Evolutionary conservation across 2,113 vertebrate genomes (phyloP).

Genomic region (Corythoichthys intestinalis): DNA sequence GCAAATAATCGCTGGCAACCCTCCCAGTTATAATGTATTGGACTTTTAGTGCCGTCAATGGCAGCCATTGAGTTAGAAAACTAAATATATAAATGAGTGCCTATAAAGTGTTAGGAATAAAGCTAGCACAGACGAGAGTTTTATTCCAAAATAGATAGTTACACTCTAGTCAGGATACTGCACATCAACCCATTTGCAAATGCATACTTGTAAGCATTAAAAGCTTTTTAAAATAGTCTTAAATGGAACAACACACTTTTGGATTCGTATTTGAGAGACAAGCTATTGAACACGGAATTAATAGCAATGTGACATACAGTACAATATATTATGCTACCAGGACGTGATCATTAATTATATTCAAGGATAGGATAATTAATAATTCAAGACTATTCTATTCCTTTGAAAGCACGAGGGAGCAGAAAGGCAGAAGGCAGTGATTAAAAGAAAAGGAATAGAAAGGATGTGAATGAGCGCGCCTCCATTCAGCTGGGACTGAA

Average conservation of each 20-base stretch:
- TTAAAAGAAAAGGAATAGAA: slow-evolving; percentile 38
- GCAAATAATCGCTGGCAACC: no score
- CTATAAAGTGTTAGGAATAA: slow-evolving; percentile 11
- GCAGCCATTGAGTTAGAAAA: no score
- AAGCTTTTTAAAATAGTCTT: slow-evolving; percentile 35
- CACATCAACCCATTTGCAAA: slow-evolving; percentile 56
- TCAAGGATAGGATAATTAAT: slow-evolving; percentile 31
- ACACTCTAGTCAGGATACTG: slow-evolving; percentile 46
- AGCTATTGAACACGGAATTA: slow-evolving; percentile 38
- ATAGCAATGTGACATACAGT: slow-evolving; percentile 1
- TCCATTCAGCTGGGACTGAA: slow-evolving; percentile 29
- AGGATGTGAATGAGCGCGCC: slow-evolving; percentile 23
- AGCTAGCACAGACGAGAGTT: slow-evolving; percentile 16
- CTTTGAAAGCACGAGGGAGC: slow-evolving; percentile 16
- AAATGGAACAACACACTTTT: slow-evolving; percentile 33
- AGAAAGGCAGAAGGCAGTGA: slow-evolving; percentile 18
- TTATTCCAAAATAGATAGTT: slow-evolving; percentile 10
- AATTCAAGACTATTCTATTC: slow-evolving; percentile 20
- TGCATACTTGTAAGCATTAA: slow-evolving; percentile 39
- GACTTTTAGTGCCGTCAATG: no score
- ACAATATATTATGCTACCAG: neutral
- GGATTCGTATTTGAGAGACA: slow-evolving; percentile 23
- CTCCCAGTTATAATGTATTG: no score
- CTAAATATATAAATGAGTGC: no score
- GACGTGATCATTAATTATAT: slow-evolving; percentile 26